These are phyloP conservation scores for Actinostola sp. DNA, from an alignment of 92 coral and sea anemone genomes.

Conservation along the genomic window DNA sequence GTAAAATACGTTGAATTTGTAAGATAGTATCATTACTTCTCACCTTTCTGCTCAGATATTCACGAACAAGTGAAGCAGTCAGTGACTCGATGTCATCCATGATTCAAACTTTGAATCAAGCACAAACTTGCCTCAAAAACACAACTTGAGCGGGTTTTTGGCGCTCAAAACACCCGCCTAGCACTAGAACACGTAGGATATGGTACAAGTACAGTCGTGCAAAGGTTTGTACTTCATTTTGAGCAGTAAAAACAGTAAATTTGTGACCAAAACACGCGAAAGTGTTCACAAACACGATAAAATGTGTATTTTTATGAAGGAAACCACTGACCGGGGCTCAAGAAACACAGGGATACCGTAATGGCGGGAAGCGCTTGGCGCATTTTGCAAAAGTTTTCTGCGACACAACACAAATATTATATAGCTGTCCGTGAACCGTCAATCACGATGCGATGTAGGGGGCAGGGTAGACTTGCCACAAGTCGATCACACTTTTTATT, in stretches of 20 bases:
- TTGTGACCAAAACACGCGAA: not conserved
- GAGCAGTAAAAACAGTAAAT: not conserved
- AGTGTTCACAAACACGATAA: conserved; percentile 18
- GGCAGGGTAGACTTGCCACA: too few species aligned
- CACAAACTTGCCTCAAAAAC: conserved; percentile 6
- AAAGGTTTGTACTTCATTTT: not conserved
- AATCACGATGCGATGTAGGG: too few species aligned
- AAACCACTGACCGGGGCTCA: conserved; percentile 7
- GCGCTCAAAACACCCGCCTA: not conserved
- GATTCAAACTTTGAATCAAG: conserved; percentile 1
- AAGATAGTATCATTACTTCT: not conserved
- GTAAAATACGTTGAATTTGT: not conserved
- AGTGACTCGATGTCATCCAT: conserved; percentile 79
- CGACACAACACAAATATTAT: too few species aligned
- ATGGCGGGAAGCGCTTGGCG: conserved; percentile 21
- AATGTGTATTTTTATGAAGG: not conserved
- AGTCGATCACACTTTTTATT: too few species aligned
- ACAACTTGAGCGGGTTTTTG: not conserved
- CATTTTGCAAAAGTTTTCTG: too few species aligned
- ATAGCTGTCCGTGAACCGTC: too few species aligned
- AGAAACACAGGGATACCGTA: conserved; percentile 4
- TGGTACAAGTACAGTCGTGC: not conserved
- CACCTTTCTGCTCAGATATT: conserved; percentile 95
- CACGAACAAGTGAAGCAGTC: conserved; percentile 93
- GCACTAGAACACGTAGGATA: not conserved